Evolutionary conservation across 1,140 invertebrate species (phyloP).

Genomic region (Psix sp.): DNA sequence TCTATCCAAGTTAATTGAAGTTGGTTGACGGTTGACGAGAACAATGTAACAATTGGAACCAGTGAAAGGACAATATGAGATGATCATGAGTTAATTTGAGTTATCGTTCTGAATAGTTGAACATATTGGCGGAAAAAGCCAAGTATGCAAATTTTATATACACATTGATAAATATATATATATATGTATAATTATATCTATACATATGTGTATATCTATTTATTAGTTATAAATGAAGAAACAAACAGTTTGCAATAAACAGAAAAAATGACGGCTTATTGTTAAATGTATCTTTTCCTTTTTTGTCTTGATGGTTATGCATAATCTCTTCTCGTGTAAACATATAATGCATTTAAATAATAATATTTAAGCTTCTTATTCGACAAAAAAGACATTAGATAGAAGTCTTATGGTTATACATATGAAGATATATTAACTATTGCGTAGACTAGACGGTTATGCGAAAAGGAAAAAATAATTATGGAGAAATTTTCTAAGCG

Average conservation of each 20-base stretch:
- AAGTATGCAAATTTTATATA: slow-evolving; percentile 58
- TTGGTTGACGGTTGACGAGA: slow-evolving; percentile 4
- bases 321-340: slow-evolving; percentile 34
- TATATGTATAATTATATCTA: no score
- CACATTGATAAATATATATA: slow-evolving; percentile 39
- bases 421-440: slow-evolving; percentile 23
- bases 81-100: slow-evolving; percentile 45
- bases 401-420: slow-evolving; percentile 10
- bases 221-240: slow-evolving; percentile 10
- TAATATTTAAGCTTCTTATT: slow-evolving; percentile 24
- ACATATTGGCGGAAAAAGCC: slow-evolving; percentile 42
- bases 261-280: slow-evolving; percentile 23
- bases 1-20: slow-evolving; percentile 16
- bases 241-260: slow-evolving; percentile 53
- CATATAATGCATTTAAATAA: slow-evolving; percentile 18
- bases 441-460: slow-evolving; percentile 13
- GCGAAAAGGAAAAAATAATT: slow-evolving; percentile 5
- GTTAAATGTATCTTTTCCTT: slow-evolving; percentile 32
- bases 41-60: slow-evolving; percentile 3
- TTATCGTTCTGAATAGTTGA: slow-evolving; percentile 53
- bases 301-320: slow-evolving; percentile 35
- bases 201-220: not conserved
- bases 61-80: slow-evolving; percentile 59
- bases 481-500: no score
- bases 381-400: slow-evolving; percentile 5